phyloP scores from a whole-genome alignment of 2,888 invertebrate species.

The Idaea biselata region DNA sequence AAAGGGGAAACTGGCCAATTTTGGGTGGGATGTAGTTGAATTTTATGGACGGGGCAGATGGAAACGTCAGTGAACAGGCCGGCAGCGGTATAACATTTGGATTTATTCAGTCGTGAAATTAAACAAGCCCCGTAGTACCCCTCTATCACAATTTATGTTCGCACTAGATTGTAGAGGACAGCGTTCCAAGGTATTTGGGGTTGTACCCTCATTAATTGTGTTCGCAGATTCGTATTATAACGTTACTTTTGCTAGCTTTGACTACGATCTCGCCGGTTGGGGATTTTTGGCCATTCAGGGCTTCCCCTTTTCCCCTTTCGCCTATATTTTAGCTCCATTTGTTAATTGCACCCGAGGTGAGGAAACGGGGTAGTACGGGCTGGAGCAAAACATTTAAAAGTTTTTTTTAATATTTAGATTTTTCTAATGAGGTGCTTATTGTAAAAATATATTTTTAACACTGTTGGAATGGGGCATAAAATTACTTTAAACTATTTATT shows the following conservation, averaged over 20 bases:
- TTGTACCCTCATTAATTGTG: slow-evolving; percentile 65
- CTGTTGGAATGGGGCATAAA: too few species aligned
- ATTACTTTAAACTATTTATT: too few species aligned
- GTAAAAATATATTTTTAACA: too few species aligned
- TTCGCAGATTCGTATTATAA: slow-evolving; percentile 1
- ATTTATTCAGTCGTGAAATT: slow-evolving; percentile 79
- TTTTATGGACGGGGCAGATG: slow-evolving; percentile 64
- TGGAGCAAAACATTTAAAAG: too few species aligned
- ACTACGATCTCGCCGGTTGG: neutral
- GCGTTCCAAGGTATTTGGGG: slow-evolving; percentile 48
- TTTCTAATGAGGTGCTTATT: too few species aligned
- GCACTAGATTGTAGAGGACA: slow-evolving; percentile 71
- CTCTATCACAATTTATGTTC: slow-evolving; percentile 76
- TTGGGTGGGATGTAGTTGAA: slow-evolving; percentile 44
- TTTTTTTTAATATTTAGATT: too few species aligned
- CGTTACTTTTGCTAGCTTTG: neutral
- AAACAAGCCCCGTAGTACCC: slow-evolving; percentile 70
- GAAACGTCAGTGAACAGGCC: slow-evolving; percentile 48
- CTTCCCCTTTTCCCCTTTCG: neutral
- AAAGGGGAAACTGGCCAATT: slow-evolving; percentile 31
- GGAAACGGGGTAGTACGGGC: too few species aligned
- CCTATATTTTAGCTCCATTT: neutral
- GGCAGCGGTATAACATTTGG: slow-evolving; percentile 69
- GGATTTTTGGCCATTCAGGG: neutral
- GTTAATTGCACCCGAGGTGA: too few species aligned